Base-by-base conservation (phyloP, 2,888 invertebrate species). In the Drosophila differens region DNA sequence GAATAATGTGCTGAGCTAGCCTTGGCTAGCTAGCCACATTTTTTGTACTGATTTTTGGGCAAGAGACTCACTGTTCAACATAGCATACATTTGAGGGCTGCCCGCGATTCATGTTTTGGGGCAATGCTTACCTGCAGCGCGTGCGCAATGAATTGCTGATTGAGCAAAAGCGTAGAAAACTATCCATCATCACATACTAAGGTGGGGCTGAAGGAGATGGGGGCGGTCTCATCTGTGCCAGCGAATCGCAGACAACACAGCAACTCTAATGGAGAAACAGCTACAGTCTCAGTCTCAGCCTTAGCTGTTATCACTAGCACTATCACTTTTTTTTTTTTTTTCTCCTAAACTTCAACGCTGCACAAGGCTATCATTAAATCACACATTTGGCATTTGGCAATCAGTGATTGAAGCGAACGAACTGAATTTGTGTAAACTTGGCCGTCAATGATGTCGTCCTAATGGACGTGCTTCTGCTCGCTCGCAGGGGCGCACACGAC, bases 141-240 rank as follows among this genome's bases (percentile, higher is more conserved):
- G 82, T 86, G 86, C 88, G 86, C 85, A 86, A 54, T 68, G 77
- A 30, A 44, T 62, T 64, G 41, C 76, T 75, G 28, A 72, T 72
- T 66, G 85, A 78, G 75, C 78, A 86, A 72, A 85, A 80, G 59
- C 83, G 86, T 70, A 86, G 78, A 79, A 86, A 84, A 85, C 88
- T 85, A 81, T 87, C 88, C 88, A 85, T 82, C 83, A 81, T 84
- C 70, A 53, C 53, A 44, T 64, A 54, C 49, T 44, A 44, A 52
- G 51, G 4, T 59, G 35, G 30, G 22, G 47, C 22, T 58, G 25
- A 22, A 39, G 33, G 47, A 25, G 39, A 49, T 51, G 52, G n/a
- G 37, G 30, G 19, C 19, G 28, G 51, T 28, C 61, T 54, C 70
- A 75, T 63, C 54, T 76, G 62, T 54, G 54, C 32, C 37, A 57